These are phyloP conservation scores for Coleophora deauratella DNA, from an alignment of 2,888 invertebrate species.

Conservation along the genomic window DNA sequence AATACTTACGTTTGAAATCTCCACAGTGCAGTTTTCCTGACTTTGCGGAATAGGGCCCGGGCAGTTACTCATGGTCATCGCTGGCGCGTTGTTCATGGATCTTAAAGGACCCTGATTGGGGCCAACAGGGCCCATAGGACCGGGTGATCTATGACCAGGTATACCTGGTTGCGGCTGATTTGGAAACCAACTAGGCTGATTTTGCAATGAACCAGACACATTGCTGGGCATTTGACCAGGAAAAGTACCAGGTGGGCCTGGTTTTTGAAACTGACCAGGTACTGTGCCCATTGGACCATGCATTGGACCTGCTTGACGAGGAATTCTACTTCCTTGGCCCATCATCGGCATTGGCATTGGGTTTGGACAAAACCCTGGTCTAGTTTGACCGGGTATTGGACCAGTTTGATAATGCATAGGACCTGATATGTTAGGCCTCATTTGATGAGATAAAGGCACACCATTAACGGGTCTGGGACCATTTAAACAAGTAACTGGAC, in stretches of 20 bases:
- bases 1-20: constrained; percentile 36
- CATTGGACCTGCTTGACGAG: background rate
- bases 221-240: background rate
- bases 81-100: no score
- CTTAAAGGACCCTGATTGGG: background rate
- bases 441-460: no score
- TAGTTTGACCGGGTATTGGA: no score
- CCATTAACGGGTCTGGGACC: background rate
- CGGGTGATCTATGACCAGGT: background rate
- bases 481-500: background rate
- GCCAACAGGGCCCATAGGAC: background rate
- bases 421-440: no score
- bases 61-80: no score
- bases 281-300: background rate
- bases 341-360: no score
- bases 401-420: no score
- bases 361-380: no score
- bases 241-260: background rate
- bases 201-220: background rate
- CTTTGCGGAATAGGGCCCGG: no score
- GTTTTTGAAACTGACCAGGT: background rate
- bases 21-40: constrained; percentile 14
- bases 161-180: no score
- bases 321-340: no score
- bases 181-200: no score